Evolutionary conservation across 2,888 invertebrate species (phyloP), one percentile per base, ranked within the genome.

Genomic region (Sisyra terminalis): DNA sequence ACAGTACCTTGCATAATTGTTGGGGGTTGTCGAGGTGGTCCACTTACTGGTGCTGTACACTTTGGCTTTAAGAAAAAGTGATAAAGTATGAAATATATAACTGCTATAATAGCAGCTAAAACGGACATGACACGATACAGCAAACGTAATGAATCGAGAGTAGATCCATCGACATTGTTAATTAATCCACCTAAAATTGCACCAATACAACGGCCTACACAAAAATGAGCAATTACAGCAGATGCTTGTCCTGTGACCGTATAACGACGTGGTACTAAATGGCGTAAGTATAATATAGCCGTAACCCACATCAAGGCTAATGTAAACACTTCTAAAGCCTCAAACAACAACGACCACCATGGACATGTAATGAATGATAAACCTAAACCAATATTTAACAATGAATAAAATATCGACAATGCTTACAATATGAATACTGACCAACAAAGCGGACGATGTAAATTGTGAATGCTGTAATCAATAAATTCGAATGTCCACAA

Each of bases 301-400:
- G 85, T 83, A 47, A 84, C 74, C 80, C 83, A 86, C 63, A 81
- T 76, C 40, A 86, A 63, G 49, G 80, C 80, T 50, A 85, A 63
- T 1, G 83, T 79, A 53, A 82, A 75, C 46, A 85, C 75, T 59
- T 86, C 84, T 48, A 85, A 59, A 39, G 73, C 65, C 58, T 85
- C 84, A 56, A 76, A 74, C 31, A 78, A 61, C 35, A 82, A 60
- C n/a, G 80, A 67, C 66, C 78, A 69, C 60, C 73, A 70, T 45
- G 77, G 76, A 44, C 70, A 67, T 17, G 67, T 64, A 46, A 67
- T 66, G 51, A 64, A 66, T 8, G 71, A 71, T 42, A 79, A 55
- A 43, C 73, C 78, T 74, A 50, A 49, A 53, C 57, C 47, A 32
- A 32, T 13, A 32, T 13, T 32, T 29, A 32, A 13, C 4, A 6